Base-by-base conservation (phyloP, 2,888 invertebrate genomes). In the Hedychridium roseum region DNA sequence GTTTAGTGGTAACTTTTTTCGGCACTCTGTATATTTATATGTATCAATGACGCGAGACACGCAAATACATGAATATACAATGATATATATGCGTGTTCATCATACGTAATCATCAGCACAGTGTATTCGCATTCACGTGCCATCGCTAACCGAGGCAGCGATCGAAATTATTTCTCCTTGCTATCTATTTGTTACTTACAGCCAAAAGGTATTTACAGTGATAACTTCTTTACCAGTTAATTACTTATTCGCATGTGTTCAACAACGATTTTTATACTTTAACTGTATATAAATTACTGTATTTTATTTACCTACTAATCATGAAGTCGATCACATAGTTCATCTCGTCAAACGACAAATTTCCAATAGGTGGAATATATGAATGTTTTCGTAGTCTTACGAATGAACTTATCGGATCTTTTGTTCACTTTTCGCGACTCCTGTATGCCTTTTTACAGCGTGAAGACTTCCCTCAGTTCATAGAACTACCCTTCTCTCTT, bases 121-220 rank as follows among this genome's bases (percentile, higher is more conserved):
- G 44, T 50, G 47, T 21, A 46, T 31, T 37, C 20, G 26, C 30
- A 12, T 27, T 12, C 7, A n/a, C 16, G 26, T 31, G 12, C n/a
- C n/a, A n/a, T n/a, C n/a, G n/a, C n/a, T 32, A 34, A n/a, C n/a
- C n/a, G n/a, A n/a, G n/a, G n/a, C n/a, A n/a, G n/a, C n/a, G n/a
- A n/a, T n/a, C n/a, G n/a, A n/a, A n/a, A n/a, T n/a, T n/a, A n/a
- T n/a, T n/a, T n/a, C n/a, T n/a, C n/a, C n/a, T n/a, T n/a, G n/a
- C n/a, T n/a, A n/a, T n/a, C n/a, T n/a, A n/a, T n/a, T n/a, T n/a
- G n/a, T n/a, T n/a, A n/a, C n/a, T n/a, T n/a, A n/a, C n/a, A n/a
- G n/a, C n/a, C n/a, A n/a, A n/a, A n/a, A 50, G 59, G 58, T 68
- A 68, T 68, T 57, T 68, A 68, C 68, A 68, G 51, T 51, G 55